These are phyloP conservation scores for Dexiosoma caninum DNA, from an alignment of 2,888 invertebrate genomes.

Conservation along the genomic window DNA sequence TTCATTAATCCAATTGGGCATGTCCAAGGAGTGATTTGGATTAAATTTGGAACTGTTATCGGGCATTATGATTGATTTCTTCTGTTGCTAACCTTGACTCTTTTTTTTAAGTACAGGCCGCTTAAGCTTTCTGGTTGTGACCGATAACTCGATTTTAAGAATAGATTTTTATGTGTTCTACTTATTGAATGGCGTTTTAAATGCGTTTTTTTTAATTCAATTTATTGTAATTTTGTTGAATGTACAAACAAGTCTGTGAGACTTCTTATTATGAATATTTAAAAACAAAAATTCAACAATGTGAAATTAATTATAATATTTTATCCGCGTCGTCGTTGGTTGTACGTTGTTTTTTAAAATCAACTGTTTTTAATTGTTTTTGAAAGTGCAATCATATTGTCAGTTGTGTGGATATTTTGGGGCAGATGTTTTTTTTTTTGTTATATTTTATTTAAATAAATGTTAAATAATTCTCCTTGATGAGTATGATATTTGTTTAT, in stretches of 20 bases:
- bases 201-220: slow-evolving; percentile 1
- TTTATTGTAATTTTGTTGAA: slow-evolving; percentile 36
- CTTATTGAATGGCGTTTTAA: background rate
- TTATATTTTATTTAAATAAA: too few relatives aligned
- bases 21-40: slow-evolving; percentile 60
- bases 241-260: slow-evolving; percentile 12
- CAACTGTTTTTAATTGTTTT: slow-evolving; percentile 47
- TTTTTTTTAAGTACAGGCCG: slow-evolving; percentile 21
- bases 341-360: slow-evolving; percentile 40
- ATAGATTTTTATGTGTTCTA: background rate
- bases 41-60: slow-evolving; percentile 63
- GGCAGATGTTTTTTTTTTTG: background rate
- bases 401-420: background rate
- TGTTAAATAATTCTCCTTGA: background rate
- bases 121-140: background rate
- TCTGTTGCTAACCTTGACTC: background rate
- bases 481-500: slow-evolving; percentile 2
- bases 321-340: slow-evolving; percentile 34
- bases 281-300: background rate
- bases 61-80: slow-evolving; percentile 41
- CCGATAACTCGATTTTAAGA: background rate
- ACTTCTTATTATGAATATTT: background rate
- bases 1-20: slow-evolving; percentile 72
- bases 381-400: slow-evolving; percentile 26
- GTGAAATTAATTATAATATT: slow-evolving; percentile 1